These are phyloP conservation scores for Collichthys lucidus DNA, from an alignment of 2,113 vertebrate species.

Conservation along the genomic window DNA sequence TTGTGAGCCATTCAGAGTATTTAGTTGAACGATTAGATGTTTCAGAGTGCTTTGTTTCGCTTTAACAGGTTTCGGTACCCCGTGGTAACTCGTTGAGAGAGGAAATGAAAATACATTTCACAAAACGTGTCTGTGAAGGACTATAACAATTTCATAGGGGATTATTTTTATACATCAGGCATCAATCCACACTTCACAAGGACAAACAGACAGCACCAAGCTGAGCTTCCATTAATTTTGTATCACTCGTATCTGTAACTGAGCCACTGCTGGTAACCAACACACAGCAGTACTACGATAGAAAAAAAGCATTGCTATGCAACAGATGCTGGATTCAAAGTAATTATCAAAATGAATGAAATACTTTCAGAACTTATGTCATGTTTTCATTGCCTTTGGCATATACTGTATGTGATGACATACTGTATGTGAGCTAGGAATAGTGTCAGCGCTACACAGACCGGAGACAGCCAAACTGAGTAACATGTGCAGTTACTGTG, in stretches of 20 bases:
- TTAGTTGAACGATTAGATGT: background rate
- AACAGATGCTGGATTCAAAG: conserved; percentile 58
- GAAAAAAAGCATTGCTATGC: conserved; percentile 9
- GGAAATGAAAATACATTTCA: background rate
- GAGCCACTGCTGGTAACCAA: conserved; percentile 18
- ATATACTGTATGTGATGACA: background rate
- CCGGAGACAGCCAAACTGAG: background rate
- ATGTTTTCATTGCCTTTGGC: conserved; percentile 28
- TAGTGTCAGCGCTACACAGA: background rate
- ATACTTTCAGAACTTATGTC: conserved; percentile 35
- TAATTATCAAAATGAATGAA: conserved; percentile 60
- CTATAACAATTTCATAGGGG: background rate
- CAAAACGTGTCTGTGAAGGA: conserved; percentile 2
- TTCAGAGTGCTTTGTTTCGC: background rate
- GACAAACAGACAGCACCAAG: conserved; percentile 10
- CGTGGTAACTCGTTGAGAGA: background rate
- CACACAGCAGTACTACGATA: conserved; percentile 1
- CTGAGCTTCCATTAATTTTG: conserved; percentile 4
- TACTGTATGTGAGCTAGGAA: conserved; percentile 13
- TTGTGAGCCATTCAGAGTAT: background rate
- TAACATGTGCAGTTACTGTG: background rate
- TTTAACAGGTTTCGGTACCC: background rate
- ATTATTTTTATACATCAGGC: conserved; percentile 23
- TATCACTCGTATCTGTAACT: conserved; percentile 7
- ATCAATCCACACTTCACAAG: conserved; percentile 12